A percentile compares a stretch with the other conserved stretches of the same genome.
Evolutionary conservation across 2,888 invertebrate genomes (phyloP).

Genomic region (Morpho deidamia): DNA sequence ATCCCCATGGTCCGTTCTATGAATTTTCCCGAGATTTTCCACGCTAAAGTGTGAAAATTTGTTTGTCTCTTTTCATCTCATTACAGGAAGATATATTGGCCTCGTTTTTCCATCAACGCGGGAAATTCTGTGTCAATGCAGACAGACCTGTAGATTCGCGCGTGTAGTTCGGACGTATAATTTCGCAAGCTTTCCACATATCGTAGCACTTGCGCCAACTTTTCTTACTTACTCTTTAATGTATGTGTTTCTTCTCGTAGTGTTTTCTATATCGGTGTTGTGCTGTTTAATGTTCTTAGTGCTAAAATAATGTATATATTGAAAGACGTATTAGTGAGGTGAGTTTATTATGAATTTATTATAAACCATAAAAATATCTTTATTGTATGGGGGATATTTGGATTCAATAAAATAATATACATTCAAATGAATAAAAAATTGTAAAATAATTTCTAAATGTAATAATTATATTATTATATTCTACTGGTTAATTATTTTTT

Average conservation of each 20-base stretch:
- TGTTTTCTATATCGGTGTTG: constrained; percentile 23
- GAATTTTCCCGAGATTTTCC: constrained; percentile 40
- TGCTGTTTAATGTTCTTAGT: constrained; percentile 30
- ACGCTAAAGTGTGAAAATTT: constrained; percentile 28
- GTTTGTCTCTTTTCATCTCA: constrained; percentile 35
- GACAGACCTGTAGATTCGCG: constrained; percentile 68
- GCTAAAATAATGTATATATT: constrained; percentile 38
- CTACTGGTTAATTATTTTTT: too few species aligned
- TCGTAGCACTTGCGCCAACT: constrained; percentile 26
- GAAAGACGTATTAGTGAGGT: constrained; percentile 69
- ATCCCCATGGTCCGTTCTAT: constrained; percentile 14
- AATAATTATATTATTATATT: too few species aligned
- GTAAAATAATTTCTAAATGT: too few species aligned
- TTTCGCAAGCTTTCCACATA: constrained; percentile 32
- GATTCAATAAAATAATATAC: too few species aligned
- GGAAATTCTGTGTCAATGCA: constrained; percentile 52
- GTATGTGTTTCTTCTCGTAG: constrained; percentile 1
- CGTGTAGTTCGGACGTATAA: constrained; percentile 51
- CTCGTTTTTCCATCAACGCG: constrained; percentile 40
- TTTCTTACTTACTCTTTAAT: constrained; percentile 19
- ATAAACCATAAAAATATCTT: too few species aligned
- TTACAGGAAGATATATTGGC: constrained; percentile 7
- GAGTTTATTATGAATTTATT: constrained; percentile 19
- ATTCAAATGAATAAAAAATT: too few species aligned
- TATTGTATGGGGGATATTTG: too few species aligned